A percentile compares a stretch with the other conserved stretches of the same genome.
Conservation (phyloP, 2,888 invertebrate species). For the Leuctra nigra region DNA sequence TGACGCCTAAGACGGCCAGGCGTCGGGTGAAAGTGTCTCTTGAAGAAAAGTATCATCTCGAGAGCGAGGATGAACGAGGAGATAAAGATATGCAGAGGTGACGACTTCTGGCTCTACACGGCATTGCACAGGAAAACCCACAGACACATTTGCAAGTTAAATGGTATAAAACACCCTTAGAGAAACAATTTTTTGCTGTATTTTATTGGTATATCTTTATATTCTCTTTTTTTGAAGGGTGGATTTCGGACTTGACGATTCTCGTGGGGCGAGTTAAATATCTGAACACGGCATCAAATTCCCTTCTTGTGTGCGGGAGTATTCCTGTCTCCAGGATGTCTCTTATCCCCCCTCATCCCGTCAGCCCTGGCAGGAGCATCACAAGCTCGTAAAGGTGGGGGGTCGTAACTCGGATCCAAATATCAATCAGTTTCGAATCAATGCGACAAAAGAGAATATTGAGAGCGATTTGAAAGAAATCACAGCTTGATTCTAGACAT, state of each 20-base stretch:
- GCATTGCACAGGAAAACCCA: slow-evolving; percentile 20
- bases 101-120: slow-evolving; percentile 20
- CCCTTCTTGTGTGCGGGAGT: background rate
- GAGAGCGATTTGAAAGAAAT: background rate
- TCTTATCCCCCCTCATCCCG: background rate
- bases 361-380: background rate
- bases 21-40: no score
- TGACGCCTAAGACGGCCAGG: no score
- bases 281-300: slow-evolving; percentile 16
- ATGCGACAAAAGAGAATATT: background rate
- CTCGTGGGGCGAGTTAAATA: slow-evolving; percentile 15
- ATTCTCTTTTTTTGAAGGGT: slow-evolving; percentile 9
- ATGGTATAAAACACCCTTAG: slow-evolving; percentile 41
- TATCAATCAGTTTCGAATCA: slow-evolving; percentile 13
- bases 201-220: slow-evolving; percentile 31
- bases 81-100: slow-evolving; percentile 22
- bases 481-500: no score
- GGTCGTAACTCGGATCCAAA: background rate
- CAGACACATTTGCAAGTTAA: slow-evolving; percentile 44
- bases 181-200: slow-evolving; percentile 43
- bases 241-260: slow-evolving; percentile 19
- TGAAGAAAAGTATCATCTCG: no score
- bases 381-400: slow-evolving; percentile 8
- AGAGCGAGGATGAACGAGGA: no score
- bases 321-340: background rate